Evolutionary conservation across 2,797 vertebrate genomes (phyloP), one percentile per base, ranked within the genome.

Genomic region (Phrynocephalus vlangalii): DNA sequence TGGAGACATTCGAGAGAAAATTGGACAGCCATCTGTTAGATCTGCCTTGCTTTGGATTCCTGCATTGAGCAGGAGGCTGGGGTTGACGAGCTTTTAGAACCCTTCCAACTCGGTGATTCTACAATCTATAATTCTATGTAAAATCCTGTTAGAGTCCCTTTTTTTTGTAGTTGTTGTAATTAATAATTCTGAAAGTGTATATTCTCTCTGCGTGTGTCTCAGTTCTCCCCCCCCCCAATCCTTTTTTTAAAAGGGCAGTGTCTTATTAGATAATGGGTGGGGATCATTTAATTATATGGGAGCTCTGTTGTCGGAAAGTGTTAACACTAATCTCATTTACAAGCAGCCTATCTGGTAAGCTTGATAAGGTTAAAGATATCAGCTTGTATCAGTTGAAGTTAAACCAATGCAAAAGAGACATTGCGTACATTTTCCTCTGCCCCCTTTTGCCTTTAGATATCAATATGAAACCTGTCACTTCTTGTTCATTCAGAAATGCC

Each of bases 241-340:
- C 92, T 89, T 90, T 94, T 93, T 93, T 48, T 92, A 83, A 90
- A 91, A 87, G 81, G 86, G 89, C 22, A 30, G 44, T 9, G 67
- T 81, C 83, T 95, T 94, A 90, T 86, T 52, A 95, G 93, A 95
- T 96, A 91, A 76, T 28, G 93, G 16, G 85, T 92, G 92, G 89
- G 92, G 95, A 91, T 96, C 93, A 93, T 94, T 93, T 94, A 88
- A 76, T 91, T 77, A 67, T 1, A 85, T 83, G 95, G 92, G 93
- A 95, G 79, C 82, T 60, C 93, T 91, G 56, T 94, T 95, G 95
- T 96, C 94, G 92, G 91, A 92, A 94, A 91, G 78, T 33, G 86
- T 63, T 96, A 94, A 94, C 87, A 94, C 93, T 95, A 96, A 96
- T 96, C 94, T 85, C 90, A 84, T 94, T 96, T 95, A 92, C 88